Evolutionary conservation across 2,888 invertebrate species (phyloP), one percentile per base, ranked within the genome.

Genomic region (Drosophila atroscutellata): DNA sequence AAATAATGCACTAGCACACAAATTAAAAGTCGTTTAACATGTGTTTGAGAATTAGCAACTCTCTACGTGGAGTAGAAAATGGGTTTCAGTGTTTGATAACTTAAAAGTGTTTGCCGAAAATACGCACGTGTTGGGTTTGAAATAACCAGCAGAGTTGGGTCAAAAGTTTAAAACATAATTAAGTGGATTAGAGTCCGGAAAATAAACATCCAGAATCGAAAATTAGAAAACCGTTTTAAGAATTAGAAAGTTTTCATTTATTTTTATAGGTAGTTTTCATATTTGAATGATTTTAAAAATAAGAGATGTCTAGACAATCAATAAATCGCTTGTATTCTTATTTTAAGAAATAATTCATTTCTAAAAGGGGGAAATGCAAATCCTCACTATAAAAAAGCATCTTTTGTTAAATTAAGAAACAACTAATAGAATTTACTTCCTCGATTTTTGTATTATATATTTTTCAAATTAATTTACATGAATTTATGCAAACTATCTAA

Each of bases 1-100:
- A 82, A 66, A 76, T 83, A 73, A 83, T 75, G 64, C 71, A 82
- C 82, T 75, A 80, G 24, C 24, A 87, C 80, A 77, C 87, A 89
- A 86, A 86, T 86, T 86, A 89, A 89, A 89, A 89, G 82, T 84
- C 85, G 87, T 89, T 86, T 86, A 89, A 82, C 89, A 87, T 89
- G 56, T 42, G 39, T 45, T 45, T 45, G 45, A 15, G 45, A 45
- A 45, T 24, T 45, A 45, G 24, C 24, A 26, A 45, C 45, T 24
- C 24, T 45, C 24, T 45, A 45, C 24, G 45, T 45, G 24, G 8
- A 4, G 24, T 45, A 70, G 73, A 79, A 72, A 89, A 74, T 75
- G 72, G 71, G 70, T 86, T 81, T 77, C 80, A 87, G 86, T 77
- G 72, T 67, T 81, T 70, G 56, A 63, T 69, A 79, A 71, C 81